Conservation (phyloP, 2,797 vertebrate species). For the Merluccius polli region DNA sequence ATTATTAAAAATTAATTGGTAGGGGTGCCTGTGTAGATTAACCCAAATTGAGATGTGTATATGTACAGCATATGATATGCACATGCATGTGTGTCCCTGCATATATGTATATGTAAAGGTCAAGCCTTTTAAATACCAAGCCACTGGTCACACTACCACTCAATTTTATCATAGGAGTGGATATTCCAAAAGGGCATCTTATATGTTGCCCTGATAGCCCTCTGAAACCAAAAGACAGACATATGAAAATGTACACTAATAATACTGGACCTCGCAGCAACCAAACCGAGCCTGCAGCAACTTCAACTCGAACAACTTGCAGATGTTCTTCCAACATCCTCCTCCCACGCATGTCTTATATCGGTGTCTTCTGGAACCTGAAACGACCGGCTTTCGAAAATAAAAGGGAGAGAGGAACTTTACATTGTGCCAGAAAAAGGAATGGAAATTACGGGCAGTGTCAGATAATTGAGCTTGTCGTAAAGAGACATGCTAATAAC, state of each 20-base stretch:
- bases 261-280: not conserved
- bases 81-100: not conserved
- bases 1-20: constrained; percentile 5
- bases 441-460: constrained; percentile 85
- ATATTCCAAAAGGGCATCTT: not conserved
- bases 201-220: not conserved
- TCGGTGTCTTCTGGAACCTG: constrained; percentile 75
- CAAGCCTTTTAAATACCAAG: not conserved
- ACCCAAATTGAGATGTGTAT: constrained; percentile 1
- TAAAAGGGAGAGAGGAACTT: constrained; percentile 79
- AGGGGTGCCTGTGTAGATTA: constrained; percentile 3
- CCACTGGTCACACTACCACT: not conserved
- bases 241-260: not conserved
- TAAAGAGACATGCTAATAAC: constrained; percentile 84
- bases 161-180: not conserved
- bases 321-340: constrained; percentile 71
- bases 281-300: constrained; percentile 45
- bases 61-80: not conserved
- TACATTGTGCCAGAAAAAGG: constrained; percentile 83
- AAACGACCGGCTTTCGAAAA: constrained; percentile 76
- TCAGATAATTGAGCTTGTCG: constrained; percentile 88
- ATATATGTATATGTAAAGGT: not conserved
- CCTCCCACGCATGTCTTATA: constrained; percentile 78
- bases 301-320: constrained; percentile 83
- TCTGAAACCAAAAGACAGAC: not conserved